Evolutionary conservation across 2,797 vertebrate species (phyloP).

Genomic region (Ctenochaetus hawaiiensis): DNA sequence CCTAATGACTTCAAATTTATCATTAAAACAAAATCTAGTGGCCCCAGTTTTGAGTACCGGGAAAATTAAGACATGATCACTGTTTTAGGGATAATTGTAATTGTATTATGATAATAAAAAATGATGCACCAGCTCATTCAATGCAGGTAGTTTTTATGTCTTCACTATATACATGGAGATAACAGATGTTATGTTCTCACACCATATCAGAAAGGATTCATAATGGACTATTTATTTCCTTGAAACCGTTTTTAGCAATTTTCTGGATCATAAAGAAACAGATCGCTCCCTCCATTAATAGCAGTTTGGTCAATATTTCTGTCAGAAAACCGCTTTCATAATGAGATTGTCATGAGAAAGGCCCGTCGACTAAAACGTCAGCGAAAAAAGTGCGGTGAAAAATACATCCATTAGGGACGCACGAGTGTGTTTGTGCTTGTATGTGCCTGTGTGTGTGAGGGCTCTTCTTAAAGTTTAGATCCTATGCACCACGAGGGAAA

Average conservation of each 20-base stretch:
- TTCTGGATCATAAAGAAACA: constrained; percentile 71
- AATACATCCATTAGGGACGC: constrained; percentile 49
- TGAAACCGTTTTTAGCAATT: constrained; percentile 63
- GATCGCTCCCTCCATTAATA: constrained; percentile 55
- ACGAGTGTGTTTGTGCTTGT: constrained; percentile 32
- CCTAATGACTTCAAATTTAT: not conserved
- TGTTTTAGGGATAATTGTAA: not conserved
- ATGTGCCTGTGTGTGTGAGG: constrained; percentile 12
- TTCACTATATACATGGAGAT: constrained; percentile 17
- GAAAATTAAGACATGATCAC: not conserved
- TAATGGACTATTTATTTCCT: constrained; percentile 49
- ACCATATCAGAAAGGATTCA: constrained; percentile 14
- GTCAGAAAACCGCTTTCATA: constrained; percentile 64
- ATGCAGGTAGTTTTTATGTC: not conserved
- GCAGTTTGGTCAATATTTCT: constrained; percentile 69
- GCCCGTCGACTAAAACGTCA: constrained; percentile 43
- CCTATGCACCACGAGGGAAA: constrained; percentile 32
- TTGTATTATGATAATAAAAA: not conserved
- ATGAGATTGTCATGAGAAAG: constrained; percentile 62
- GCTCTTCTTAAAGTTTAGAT: constrained; percentile 55
- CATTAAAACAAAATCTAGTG: not conserved
- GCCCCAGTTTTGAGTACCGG: not conserved
- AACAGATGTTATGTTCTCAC: not conserved
- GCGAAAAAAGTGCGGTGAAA: constrained; percentile 43
- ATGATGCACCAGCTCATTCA: not conserved